Base-by-base conservation (phyloP, 2,113 vertebrate genomes). In the Amblyopsis rosae region DNA sequence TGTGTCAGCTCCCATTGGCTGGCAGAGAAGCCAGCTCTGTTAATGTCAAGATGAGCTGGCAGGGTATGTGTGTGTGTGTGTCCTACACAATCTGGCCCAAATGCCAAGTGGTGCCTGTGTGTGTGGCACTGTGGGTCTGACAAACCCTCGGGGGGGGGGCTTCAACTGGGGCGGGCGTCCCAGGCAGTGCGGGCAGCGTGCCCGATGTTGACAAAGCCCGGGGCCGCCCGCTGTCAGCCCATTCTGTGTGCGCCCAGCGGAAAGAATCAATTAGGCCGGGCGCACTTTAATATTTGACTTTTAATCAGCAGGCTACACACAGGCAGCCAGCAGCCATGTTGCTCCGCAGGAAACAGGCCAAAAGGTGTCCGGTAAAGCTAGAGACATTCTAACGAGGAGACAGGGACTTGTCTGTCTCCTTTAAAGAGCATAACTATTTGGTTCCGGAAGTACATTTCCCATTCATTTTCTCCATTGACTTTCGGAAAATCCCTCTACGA, bases 251-350 rank as follows among this genome's bases (percentile, higher is more conserved):
- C 83, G 77, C 72, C 68, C 67, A 59, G 86, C 80, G 84, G 87
- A 91, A 90, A 90, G 82, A 92, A 92, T 92, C 89, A 92, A 92
- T 93, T 92, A 92, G 76, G 77, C 71, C 41, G 12, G 65, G 81
- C 82, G 84, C 81, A 85, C 83, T 92, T 88, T 91, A 89, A 89
- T 92, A 92, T 92, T 87, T 91, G 81, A 90, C 88, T 89, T 88
- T 81, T 88, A 89, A 90, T 92, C 86, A 88, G 77, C 35, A 70
- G 75, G 75, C 81, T 86, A 79, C 77, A 73, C 65, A 73, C 83
- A 68, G 67, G 63, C 71, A 47, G 77, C 19, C 19, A 19, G 1
- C 19, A 19, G 19, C 19, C 19, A 19, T 19, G 19, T 19, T 19
- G 19, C 19, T 19, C 19, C 19, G 19, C 19, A 26, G 26, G 26